Conservation (phyloP, 2,888 invertebrate species). For the Harpalus rubripes region DNA sequence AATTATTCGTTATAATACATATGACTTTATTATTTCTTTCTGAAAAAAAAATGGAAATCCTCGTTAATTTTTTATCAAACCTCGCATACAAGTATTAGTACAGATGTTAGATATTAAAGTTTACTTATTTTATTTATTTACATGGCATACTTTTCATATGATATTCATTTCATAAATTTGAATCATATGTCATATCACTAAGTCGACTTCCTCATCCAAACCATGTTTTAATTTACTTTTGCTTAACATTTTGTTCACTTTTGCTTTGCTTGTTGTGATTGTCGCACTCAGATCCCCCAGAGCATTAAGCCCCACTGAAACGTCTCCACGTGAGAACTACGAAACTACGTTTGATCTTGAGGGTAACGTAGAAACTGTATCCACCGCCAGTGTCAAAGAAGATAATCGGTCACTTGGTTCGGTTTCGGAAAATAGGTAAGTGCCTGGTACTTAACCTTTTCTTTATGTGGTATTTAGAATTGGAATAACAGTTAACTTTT, state of each 20-base stretch:
- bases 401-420: conserved; percentile 82
- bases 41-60: too few species aligned
- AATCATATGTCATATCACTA: not conserved
- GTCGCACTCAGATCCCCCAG: conserved; percentile 74
- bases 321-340: conserved; percentile 86
- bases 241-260: conserved; percentile 68
- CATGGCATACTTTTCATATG: conserved; percentile 2
- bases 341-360: conserved; percentile 94
- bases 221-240: conserved; percentile 63
- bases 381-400: conserved; percentile 90
- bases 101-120: too few species aligned
- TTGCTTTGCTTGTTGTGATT: conserved; percentile 70
- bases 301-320: conserved; percentile 76
- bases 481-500: conserved; percentile 16
- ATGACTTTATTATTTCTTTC: too few species aligned
- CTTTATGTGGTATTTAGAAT: conserved; percentile 9
- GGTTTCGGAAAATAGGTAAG: conserved; percentile 89
- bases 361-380: conserved; percentile 94
- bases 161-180: conserved; percentile 11
- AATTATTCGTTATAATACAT: too few species aligned
- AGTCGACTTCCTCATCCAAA: conserved; percentile 10
- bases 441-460: conserved; percentile 54
- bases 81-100: too few species aligned
- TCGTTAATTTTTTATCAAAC: too few species aligned
- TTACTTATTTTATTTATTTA: not conserved